Conservation (phyloP, 2,888 invertebrate genomes). For the Trissoscelio sp. region DNA sequence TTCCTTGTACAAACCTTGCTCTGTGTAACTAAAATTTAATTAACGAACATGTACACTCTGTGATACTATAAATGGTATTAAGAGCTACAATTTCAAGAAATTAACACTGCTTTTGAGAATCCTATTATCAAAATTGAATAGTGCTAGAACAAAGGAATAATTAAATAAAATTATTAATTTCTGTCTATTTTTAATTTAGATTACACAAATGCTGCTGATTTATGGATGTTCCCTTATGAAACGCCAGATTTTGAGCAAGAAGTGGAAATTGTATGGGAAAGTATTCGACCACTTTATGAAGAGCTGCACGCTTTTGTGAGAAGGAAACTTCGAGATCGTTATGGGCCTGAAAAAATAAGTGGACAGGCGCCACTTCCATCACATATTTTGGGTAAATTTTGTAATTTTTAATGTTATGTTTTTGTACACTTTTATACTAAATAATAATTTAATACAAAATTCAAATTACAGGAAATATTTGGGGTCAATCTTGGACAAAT, state of each 20-base stretch:
- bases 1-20: no score
- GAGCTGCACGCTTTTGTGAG: constrained; percentile 95
- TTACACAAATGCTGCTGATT: constrained; percentile 93
- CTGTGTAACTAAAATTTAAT: no score
- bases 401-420: background rate
- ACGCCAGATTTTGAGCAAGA: constrained; percentile 90
- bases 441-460: background rate
- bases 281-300: constrained; percentile 93
- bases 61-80: no score
- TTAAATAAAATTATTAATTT: background rate
- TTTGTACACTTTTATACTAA: background rate
- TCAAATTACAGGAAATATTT: constrained; percentile 92
- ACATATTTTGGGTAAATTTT: constrained; percentile 88
- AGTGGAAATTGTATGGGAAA: constrained; percentile 92
- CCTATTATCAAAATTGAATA: no score
- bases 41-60: no score
- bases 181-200: constrained; percentile 85
- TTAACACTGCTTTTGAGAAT: no score
- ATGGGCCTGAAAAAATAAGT: constrained; percentile 92
- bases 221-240: constrained; percentile 95
- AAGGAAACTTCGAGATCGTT: constrained; percentile 91
- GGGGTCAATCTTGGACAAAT: constrained; percentile 94
- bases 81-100: no score
- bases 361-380: constrained; percentile 93
- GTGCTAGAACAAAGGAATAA: background rate